Evolutionary conservation across 2,797 vertebrate genomes (phyloP).

Genomic region (Rhinichthys osculus): DNA sequence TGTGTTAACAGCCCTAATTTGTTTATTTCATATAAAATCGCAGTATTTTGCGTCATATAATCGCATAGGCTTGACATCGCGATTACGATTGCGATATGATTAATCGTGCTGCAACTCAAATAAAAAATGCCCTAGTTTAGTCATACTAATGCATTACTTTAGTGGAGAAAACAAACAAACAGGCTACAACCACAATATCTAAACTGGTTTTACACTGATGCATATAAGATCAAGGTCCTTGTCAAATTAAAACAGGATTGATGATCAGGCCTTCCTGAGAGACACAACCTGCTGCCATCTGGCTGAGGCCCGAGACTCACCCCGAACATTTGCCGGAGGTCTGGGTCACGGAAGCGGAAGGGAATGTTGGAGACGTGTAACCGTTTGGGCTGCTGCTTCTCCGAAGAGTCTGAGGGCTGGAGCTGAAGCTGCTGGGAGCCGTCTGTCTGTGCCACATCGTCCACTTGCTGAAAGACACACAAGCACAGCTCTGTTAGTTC

Average conservation of each 20-base stretch:
- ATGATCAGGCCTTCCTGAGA: constrained; percentile 9
- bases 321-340: constrained; percentile 99
- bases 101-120: background rate
- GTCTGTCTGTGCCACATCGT: constrained; percentile 94
- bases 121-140: background rate
- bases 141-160: background rate
- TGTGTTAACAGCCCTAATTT: too few relatives aligned
- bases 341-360: constrained; percentile 97
- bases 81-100: too few relatives aligned
- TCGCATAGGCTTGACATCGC: too few relatives aligned
- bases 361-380: constrained; percentile 99
- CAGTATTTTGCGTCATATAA: too few relatives aligned
- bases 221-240: constrained; percentile 30
- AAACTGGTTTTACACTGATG: background rate
- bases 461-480: constrained; percentile 83
- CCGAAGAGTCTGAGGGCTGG: constrained; percentile 88
- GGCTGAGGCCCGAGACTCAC: constrained; percentile 79
- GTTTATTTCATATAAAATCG: too few relatives aligned
- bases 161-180: background rate
- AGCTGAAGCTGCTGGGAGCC: constrained; percentile 88
- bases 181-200: background rate
- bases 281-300: constrained; percentile 18
- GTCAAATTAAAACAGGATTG: constrained; percentile 27
- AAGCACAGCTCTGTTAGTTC: constrained; percentile 60
- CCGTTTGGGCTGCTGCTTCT: constrained; percentile 97